Conservation (phyloP, 2,888 invertebrate genomes). For the Plebejus melissa region DNA sequence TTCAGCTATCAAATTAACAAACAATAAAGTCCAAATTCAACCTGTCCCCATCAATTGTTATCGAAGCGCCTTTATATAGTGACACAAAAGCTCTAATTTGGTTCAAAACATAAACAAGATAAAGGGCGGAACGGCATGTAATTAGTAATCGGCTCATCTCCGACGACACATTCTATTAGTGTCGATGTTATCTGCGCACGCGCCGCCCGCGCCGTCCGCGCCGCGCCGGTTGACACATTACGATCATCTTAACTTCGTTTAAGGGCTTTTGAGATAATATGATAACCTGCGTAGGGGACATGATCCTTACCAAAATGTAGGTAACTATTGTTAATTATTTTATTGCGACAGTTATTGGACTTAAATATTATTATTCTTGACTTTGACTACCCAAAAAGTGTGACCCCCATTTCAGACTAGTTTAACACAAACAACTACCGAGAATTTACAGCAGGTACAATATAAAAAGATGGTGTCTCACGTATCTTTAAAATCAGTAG, state of each 20-base stretch:
- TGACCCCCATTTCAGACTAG: too few species aligned
- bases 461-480: too few species aligned
- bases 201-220: constrained; percentile 20
- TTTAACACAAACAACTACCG: too few species aligned
- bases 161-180: constrained; percentile 64
- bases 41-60: background rate
- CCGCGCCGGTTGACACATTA: constrained; percentile 14
- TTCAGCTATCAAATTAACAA: background rate
- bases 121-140: constrained; percentile 70
- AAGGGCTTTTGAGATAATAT: background rate
- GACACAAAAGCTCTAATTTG: background rate
- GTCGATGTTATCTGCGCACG: constrained; percentile 61
- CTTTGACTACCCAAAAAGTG: too few species aligned
- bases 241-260: background rate
- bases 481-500: too few species aligned
- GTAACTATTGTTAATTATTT: too few species aligned
- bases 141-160: constrained; percentile 75
- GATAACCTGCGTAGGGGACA: too few species aligned
- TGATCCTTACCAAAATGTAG: too few species aligned
- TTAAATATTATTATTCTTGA: too few species aligned
- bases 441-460: too few species aligned
- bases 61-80: background rate
- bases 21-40: background rate
- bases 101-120: constrained; percentile 46
- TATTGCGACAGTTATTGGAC: too few species aligned